Evolutionary conservation across 2,113 vertebrate species (phyloP).

Genomic region (cat (Felis catus)): F.catus_Fca126_mat1.0 CM031412.1:38087001-38087500

Average conservation of each 20-base stretch:
- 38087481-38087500: not conserved
- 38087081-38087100: not conserved
- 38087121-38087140: not conserved
- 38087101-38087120: not conserved
- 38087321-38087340: not conserved
- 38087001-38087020: not conserved
- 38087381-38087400: not conserved
- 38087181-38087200: not conserved
- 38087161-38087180: not conserved
- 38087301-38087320: not conserved
- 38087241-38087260: not conserved
- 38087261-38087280: not conserved
- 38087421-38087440: not conserved
- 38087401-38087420: not conserved
- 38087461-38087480: not conserved
- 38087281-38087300: not conserved
- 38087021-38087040: not conserved
- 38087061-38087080: not conserved
- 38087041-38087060: not conserved
- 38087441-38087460: not conserved
- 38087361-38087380: not conserved
- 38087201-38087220: not conserved
- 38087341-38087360: not conserved
- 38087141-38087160: not conserved
- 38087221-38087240: not conserved